Conservation (phyloP, 2,797 vertebrate species). For the Thripadectes ignobilis region DNA sequence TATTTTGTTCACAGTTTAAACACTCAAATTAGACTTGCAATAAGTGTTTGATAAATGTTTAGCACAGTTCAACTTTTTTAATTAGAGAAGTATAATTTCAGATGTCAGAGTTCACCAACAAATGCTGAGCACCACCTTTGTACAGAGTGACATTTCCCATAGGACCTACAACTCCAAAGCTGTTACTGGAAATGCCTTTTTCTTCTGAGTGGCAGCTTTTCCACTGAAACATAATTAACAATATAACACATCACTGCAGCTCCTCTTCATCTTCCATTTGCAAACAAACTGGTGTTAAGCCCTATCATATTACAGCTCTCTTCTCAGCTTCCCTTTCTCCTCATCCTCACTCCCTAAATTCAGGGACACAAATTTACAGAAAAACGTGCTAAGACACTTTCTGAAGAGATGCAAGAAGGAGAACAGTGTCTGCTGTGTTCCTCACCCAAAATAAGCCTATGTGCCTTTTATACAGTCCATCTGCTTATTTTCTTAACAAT, state of each 20-base stretch:
- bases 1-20: conserved; percentile 45
- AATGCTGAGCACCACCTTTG: not conserved
- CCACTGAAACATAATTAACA: not conserved
- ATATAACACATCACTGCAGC: not conserved
- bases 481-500: not conserved
- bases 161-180: not conserved
- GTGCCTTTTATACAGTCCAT: not conserved
- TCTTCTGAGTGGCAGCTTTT: not conserved
- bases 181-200: not conserved
- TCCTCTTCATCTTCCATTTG: not conserved
- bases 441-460: not conserved
- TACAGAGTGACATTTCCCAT: not conserved
- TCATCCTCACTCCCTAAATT: not conserved
- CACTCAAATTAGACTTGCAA: not conserved
- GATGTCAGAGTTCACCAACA: not conserved
- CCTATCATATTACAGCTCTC: not conserved
- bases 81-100: not conserved
- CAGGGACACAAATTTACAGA: not conserved
- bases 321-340: not conserved
- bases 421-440: not conserved
- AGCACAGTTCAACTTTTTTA: not conserved
- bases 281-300: conserved; percentile 14
- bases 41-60: not conserved
- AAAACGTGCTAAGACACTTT: not conserved
- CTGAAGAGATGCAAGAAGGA: not conserved